A percentile compares a stretch with the other conserved stretches of the same genome.
phyloP scores from a whole-genome alignment of 2,888 invertebrate genomes.

The Tetranychus truncatus region DNA sequence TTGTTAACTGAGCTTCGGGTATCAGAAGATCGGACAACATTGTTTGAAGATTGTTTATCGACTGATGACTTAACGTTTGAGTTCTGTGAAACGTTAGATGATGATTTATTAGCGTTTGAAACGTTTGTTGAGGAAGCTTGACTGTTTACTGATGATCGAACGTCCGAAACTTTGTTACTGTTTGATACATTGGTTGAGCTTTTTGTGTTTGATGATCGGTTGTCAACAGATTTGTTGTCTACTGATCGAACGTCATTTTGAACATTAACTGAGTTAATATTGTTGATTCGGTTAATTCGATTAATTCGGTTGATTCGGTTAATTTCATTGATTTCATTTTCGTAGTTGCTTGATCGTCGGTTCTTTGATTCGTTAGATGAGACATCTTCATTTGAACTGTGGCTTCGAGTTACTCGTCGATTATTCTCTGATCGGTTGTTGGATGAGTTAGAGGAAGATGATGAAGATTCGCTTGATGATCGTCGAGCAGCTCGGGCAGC shows the following conservation, averaged over 20 bases:
- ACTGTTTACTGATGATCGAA: too few species aligned
- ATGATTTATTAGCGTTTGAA: background rate
- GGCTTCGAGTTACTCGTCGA: background rate
- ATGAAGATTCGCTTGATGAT: too few species aligned
- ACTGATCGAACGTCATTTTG: too few species aligned
- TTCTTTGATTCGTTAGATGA: background rate
- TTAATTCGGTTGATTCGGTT: conserved; percentile 1
- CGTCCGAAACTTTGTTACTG: too few species aligned
- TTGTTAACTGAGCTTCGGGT: background rate
- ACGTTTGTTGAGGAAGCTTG: too few species aligned
- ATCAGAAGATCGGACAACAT: too few species aligned
- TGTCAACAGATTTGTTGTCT: too few species aligned
- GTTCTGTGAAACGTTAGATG: background rate
- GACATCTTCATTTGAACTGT: background rate
- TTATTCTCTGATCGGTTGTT: background rate
- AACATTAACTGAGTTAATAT: background rate
- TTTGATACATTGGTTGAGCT: too few species aligned
- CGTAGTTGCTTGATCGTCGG: background rate
- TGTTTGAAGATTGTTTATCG: too few species aligned
- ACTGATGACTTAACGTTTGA: too few species aligned
- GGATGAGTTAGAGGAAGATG: background rate
- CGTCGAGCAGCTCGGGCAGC: too few species aligned
- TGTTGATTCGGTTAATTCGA: background rate
- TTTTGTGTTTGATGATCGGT: too few species aligned
- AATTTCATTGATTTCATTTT: background rate